Percentiles rank a stretch among this genome's conserved stretches.
Conservation (phyloP, 2,797 vertebrate species). For the Balearica regulorum region DNA sequence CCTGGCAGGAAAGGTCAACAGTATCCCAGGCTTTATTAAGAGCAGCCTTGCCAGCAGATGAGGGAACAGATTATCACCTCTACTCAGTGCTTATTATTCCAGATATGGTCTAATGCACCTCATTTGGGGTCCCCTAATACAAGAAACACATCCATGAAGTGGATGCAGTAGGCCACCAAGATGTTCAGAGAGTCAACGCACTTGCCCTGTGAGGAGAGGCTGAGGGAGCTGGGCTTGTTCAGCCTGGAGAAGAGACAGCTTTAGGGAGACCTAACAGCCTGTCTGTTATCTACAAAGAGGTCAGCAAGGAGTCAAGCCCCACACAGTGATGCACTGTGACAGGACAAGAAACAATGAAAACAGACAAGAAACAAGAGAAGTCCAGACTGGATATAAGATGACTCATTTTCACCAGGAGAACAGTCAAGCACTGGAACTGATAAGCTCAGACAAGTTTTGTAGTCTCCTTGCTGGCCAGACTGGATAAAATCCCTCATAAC, state of each 20-base stretch:
- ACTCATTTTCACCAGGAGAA: neutral
- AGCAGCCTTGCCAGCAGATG: neutral
- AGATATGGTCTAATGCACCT: neutral
- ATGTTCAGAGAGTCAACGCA: neutral
- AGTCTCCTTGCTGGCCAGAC: neutral
- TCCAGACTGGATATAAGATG: neutral
- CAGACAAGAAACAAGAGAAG: neutral
- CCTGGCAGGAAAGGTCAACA: constrained; percentile 16
- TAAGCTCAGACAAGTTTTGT: neutral
- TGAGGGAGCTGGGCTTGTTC: neutral
- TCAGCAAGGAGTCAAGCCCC: neutral
- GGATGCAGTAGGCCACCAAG: neutral
- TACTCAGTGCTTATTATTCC: neutral
- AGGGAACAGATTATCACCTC: neutral
- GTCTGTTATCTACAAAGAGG: neutral
- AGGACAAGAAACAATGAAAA: neutral
- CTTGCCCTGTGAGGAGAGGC: neutral
- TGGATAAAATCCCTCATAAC: neutral
- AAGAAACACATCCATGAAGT: neutral
- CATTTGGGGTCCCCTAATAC: rapidly evolving
- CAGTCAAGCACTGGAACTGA: neutral
- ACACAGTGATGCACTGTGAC: neutral
- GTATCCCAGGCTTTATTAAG: neutral
- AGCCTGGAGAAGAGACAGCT: neutral
- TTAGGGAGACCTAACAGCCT: neutral